Conservation (phyloP, 2,888 invertebrate species). For the Dysmachus trigonus region DNA sequence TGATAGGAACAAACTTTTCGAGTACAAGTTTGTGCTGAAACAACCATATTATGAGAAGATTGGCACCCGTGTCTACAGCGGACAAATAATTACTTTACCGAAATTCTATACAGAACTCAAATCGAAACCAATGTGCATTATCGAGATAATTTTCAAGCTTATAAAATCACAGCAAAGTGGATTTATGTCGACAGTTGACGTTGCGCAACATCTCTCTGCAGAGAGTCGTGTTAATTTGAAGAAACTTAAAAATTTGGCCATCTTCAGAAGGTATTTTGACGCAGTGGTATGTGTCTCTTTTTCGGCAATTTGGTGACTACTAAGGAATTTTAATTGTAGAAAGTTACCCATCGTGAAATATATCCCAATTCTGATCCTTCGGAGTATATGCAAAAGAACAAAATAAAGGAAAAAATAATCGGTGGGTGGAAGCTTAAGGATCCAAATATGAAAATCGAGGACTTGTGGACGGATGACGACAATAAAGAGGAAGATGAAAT, state of each 20-base stretch:
- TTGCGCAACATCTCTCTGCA: not conserved
- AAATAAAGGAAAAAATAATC: slow-evolving; percentile 64
- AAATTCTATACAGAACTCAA: slow-evolving; percentile 72
- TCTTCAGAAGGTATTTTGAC: slow-evolving; percentile 68
- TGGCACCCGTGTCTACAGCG: slow-evolving; percentile 62
- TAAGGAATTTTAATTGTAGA: not conserved
- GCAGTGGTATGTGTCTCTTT: slow-evolving; percentile 64
- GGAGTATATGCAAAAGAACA: slow-evolving; percentile 63
- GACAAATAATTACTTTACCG: slow-evolving; percentile 70
- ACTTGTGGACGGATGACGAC: slow-evolving; percentile 66
- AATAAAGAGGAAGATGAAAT: slow-evolving; percentile 61
- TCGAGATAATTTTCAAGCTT: slow-evolving; percentile 57
- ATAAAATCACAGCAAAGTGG: slow-evolving; percentile 66
- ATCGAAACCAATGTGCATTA: slow-evolving; percentile 63
- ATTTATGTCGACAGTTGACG: slow-evolving; percentile 57
- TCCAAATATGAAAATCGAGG: slow-evolving; percentile 67
- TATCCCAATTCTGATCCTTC: slow-evolving; percentile 68
- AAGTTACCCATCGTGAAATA: slow-evolving; percentile 67
- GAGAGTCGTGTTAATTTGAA: slow-evolving; percentile 50
- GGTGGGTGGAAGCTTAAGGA: slow-evolving; percentile 68
- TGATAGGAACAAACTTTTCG: slow-evolving; percentile 68
- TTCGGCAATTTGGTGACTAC: not conserved
- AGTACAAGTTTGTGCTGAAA: slow-evolving; percentile 69
- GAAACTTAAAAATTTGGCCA: slow-evolving; percentile 58
- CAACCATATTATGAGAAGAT: slow-evolving; percentile 70